Conservation (phyloP, 1,140 invertebrate genomes). For the Papilio dardanus region DNA sequence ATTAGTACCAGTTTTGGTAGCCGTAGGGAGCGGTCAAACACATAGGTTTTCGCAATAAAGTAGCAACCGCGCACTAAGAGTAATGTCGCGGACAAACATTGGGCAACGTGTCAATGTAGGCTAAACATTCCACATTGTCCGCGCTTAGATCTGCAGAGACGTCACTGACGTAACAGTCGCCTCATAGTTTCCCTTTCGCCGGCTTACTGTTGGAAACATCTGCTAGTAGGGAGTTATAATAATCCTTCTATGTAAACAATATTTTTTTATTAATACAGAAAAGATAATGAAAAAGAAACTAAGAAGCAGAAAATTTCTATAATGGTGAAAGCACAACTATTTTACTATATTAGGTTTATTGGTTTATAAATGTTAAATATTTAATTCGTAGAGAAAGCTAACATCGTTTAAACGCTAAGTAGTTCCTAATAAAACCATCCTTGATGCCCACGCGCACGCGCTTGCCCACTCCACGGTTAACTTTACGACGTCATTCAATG, state of each 20-base stretch:
- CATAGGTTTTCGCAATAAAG: background rate
- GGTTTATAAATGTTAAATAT: background rate
- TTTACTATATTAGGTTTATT: background rate
- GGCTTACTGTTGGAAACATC: background rate
- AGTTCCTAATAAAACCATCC: background rate
- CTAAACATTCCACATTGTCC: background rate
- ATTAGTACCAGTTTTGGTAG: too few relatives aligned
- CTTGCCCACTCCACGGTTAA: background rate
- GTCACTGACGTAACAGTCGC: background rate
- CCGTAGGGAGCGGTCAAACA: too few relatives aligned
- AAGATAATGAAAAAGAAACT: background rate
- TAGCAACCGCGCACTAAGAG: background rate
- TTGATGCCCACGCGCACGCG: background rate
- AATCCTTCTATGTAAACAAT: background rate
- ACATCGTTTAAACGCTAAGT: background rate
- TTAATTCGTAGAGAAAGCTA: constrained; percentile 2
- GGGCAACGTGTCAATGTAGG: background rate
- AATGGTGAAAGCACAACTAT: background rate
- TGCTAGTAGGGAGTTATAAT: background rate
- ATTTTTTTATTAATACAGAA: background rate
- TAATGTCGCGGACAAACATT: background rate
- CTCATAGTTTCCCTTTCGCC: background rate
- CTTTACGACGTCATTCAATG: background rate
- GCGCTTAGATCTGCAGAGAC: background rate
- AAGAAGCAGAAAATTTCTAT: background rate